These are phyloP conservation scores for Diabrotica virgifera DNA, from an alignment of 1,140 invertebrate genomes.

Conservation along the genomic window DNA sequence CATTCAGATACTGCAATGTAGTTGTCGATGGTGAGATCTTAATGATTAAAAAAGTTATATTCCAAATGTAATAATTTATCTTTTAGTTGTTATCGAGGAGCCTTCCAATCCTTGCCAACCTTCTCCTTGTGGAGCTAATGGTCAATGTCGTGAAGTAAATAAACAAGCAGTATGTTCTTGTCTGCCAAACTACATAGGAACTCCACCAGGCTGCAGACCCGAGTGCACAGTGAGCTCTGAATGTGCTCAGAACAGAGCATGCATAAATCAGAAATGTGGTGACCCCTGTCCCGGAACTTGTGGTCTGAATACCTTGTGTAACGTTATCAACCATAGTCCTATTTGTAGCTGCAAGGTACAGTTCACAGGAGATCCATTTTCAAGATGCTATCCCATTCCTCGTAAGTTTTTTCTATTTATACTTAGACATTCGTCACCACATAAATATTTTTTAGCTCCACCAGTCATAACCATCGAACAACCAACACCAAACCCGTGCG, in stretches of 20 bases:
- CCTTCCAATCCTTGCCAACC: constrained; percentile 57
- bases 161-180: constrained; percentile 63
- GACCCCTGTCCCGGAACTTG: constrained; percentile 65
- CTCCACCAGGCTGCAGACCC: constrained; percentile 60
- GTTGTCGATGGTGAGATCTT: background rate
- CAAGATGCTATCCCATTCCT: constrained; percentile 60
- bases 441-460: background rate
- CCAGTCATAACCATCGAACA: constrained; percentile 30
- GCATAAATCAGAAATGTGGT: constrained; percentile 64
- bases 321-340: constrained; percentile 67
- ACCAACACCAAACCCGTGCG: constrained; percentile 56
- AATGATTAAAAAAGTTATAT: no score
- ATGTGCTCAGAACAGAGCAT: constrained; percentile 62
- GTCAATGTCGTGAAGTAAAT: constrained; percentile 59
- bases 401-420: constrained; percentile 43
- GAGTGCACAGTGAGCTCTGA: constrained; percentile 65
- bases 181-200: constrained; percentile 58
- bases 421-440: no score
- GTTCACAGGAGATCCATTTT: constrained; percentile 74
- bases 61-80: background rate
- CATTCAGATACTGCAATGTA: constrained; percentile 51
- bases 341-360: constrained; percentile 66
- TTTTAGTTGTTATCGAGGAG: constrained; percentile 55
- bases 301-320: constrained; percentile 63
- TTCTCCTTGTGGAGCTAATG: constrained; percentile 67